Evolutionary conservation across 2,888 invertebrate genomes (phyloP), one percentile per base, ranked within the genome.

Genomic region (Microctonus brassicae): DNA sequence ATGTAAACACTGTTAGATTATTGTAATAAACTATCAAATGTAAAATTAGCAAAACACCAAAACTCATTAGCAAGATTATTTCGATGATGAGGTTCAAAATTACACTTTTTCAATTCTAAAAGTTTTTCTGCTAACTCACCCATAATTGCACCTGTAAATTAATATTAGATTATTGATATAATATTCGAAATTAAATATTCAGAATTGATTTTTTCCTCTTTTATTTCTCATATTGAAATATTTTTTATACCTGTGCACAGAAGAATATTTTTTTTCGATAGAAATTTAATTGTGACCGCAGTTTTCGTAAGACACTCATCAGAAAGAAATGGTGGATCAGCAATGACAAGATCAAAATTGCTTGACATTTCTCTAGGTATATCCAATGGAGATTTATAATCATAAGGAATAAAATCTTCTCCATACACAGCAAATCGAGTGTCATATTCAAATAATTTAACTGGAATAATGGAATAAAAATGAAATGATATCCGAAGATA

Each of bases 51-150:
- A 88, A 92, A 98, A 88, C 97, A 97, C 61, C 91, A 91, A 89
- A 98, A 98, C 87, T 96, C 95, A 89, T 98, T 98, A 0, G 94
- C 96, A 82, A 98, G 90, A 88, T 97, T 97, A 79, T 95, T 96
- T 80, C 92, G 91, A 88, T 98, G 98, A 68, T 90, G 90, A 0
- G 98, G 98, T 78, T 90, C 88, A 86, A 96, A 98, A 7, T 86
- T 81, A 75, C 93, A 94, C 81, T 91, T 90, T 53, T 90, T 90
- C 11, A 96, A 87, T 52, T 89, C 87, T 17, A 98, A 86, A 26
- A 94, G 86, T 73, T 90, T 89, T 20, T 89, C 88, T 0, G 94
- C 93, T 79, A 93, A 88, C 0, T 93, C 91, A 78, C 90, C 91
- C 95, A 97, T 96, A 0, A 94, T 89, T 53, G 94, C 93, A 9